Conservation (phyloP, 2,888 invertebrate species). For the Willowsia nigromaculata region DNA sequence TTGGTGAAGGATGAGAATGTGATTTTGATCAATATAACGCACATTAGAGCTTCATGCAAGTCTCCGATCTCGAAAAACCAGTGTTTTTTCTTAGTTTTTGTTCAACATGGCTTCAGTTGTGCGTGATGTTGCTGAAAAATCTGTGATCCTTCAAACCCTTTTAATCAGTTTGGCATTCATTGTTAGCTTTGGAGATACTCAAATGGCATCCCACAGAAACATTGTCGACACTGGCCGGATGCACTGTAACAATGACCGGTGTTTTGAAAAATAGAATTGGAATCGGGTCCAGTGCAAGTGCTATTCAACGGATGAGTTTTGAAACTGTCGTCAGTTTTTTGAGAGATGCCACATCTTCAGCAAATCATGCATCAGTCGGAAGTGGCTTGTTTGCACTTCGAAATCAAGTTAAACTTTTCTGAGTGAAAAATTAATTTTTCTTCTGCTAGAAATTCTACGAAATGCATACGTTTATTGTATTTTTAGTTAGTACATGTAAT, state of each 20-base stretch:
- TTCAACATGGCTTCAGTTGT: slow-evolving; percentile 88
- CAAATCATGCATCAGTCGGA: slow-evolving; percentile 88
- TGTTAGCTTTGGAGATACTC: slow-evolving; percentile 81
- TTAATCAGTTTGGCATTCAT: slow-evolving; percentile 92
- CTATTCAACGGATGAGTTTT: slow-evolving; percentile 98
- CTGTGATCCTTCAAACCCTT: slow-evolving; percentile 89
- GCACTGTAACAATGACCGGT: slow-evolving; percentile 97
- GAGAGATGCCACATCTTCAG: slow-evolving; percentile 86
- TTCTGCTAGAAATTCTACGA: too few relatives aligned
- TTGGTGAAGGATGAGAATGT: slow-evolving; percentile 77
- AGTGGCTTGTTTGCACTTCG: slow-evolving; percentile 87
- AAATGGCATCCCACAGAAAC: slow-evolving; percentile 91
- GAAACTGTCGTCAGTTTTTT: slow-evolving; percentile 95
- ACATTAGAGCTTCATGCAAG: slow-evolving; percentile 87
- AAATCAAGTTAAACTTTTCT: slow-evolving; percentile 67
- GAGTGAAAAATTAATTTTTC: slow-evolving; percentile 52
- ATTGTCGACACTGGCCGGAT: slow-evolving; percentile 89
- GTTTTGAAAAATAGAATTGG: slow-evolving; percentile 95
- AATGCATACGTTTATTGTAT: too few relatives aligned
- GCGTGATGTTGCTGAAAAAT: slow-evolving; percentile 85
- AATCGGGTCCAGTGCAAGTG: slow-evolving; percentile 94
- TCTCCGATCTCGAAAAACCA: too few relatives aligned
- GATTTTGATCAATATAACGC: slow-evolving; percentile 88
- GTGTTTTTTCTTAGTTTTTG: slow-evolving; percentile 61
- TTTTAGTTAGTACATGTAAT: too few relatives aligned